A percentile compares a stretch with the other conserved stretches of the same genome.
These are phyloP conservation scores for Leptinotarsa lineolata DNA, from an alignment of 1,140 invertebrate genomes.

Conservation along the genomic window DNA sequence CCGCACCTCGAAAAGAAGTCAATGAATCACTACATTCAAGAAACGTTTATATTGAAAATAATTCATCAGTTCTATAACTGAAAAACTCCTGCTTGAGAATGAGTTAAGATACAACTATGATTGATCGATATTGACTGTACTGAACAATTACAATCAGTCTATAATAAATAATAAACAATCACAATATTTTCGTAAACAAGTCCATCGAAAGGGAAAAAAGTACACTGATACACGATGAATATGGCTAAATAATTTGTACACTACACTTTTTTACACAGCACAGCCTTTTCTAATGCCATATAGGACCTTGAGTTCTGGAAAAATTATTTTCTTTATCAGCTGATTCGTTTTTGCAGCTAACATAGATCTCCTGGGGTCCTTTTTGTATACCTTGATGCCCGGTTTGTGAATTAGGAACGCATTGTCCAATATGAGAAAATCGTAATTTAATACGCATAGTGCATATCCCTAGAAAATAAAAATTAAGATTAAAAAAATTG, in stretches of 20 bases:
- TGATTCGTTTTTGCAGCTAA: constrained; percentile 78
- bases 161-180: neutral
- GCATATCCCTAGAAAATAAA: constrained; percentile 74
- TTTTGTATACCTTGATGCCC: constrained; percentile 80
- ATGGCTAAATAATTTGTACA: constrained; percentile 17
- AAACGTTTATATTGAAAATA: too few relatives aligned
- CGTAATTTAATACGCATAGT: constrained; percentile 84
- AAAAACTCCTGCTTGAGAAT: too few relatives aligned
- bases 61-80: too few relatives aligned
- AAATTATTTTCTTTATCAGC: constrained; percentile 79
- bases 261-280: constrained; percentile 66
- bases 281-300: constrained; percentile 81
- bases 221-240: neutral
- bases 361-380: constrained; percentile 73
- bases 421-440: constrained; percentile 88
- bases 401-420: constrained; percentile 87
- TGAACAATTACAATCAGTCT: neutral
- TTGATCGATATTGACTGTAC: too few relatives aligned
- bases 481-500: neutral
- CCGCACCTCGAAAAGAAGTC: too few relatives aligned
- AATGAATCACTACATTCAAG: too few relatives aligned
- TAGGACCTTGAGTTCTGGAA: constrained; percentile 81
- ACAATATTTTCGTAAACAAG: neutral
- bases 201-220: neutral
- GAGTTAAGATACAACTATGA: too few relatives aligned